A percentile compares a stretch with the other conserved stretches of the same genome.
phyloP scores from a whole-genome alignment of 2,797 vertebrate species.

The Arremon aurantiirostris region DNA sequence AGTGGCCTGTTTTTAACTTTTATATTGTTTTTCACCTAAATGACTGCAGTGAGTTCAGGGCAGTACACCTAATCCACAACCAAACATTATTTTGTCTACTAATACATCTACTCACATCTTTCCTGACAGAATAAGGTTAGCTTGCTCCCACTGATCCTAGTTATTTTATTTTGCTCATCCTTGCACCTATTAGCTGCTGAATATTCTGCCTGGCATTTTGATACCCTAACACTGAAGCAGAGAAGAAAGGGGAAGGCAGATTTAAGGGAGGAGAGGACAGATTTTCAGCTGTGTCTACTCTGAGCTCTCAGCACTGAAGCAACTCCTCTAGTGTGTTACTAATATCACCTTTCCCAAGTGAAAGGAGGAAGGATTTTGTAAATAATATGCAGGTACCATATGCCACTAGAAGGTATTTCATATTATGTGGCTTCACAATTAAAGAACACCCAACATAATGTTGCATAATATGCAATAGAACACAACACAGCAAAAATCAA shows the following conservation, averaged over 20 bases:
- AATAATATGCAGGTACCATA: not conserved
- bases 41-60: not conserved
- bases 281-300: not conserved
- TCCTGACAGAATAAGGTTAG: conserved; percentile 32
- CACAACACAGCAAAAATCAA: not conserved
- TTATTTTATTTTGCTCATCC: conserved; percentile 44
- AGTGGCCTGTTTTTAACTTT: not conserved
- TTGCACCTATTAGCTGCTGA: conserved; percentile 7
- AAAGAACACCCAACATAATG: not conserved
- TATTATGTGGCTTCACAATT: not conserved
- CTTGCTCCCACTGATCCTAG: not conserved
- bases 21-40: not conserved
- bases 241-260: not conserved
- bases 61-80: conserved; percentile 43
- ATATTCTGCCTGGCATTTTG: conserved; percentile 39
- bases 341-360: not conserved
- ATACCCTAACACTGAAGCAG: not conserved
- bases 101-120: conserved; percentile 3
- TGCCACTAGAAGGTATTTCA: not conserved
- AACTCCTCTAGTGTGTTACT: not conserved
- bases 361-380: not conserved
- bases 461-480: not conserved
- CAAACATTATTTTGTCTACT: conserved; percentile 33
- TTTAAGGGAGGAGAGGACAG: not conserved
- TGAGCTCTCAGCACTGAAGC: not conserved